A percentile compares a stretch with the other conserved stretches of the same genome.
Evolutionary conservation across 2,888 invertebrate species (phyloP).

Genomic region (Cheilosia vulpina): DNA sequence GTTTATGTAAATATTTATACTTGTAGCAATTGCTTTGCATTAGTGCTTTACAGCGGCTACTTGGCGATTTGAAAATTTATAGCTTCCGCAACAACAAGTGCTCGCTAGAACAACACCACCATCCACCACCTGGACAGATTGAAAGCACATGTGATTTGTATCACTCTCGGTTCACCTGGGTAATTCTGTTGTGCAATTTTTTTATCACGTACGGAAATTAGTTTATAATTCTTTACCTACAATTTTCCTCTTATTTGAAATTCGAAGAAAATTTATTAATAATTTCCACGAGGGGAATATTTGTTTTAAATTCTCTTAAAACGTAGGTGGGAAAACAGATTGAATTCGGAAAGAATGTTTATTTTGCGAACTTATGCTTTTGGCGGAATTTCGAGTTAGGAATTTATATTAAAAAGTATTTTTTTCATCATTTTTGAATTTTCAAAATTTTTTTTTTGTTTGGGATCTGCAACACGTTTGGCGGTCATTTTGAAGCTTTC

Average conservation of each 20-base stretch:
- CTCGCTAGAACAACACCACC: not conserved
- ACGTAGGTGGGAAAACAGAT: slow-evolving; percentile 11
- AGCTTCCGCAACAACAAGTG: slow-evolving; percentile 44
- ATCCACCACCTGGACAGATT: slow-evolving; percentile 7
- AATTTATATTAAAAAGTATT: not conserved
- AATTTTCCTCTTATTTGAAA: not conserved
- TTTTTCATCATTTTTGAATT: not conserved
- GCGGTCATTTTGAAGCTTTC: not conserved
- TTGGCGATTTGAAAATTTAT: slow-evolving; percentile 30
- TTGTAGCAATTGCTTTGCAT: slow-evolving; percentile 24
- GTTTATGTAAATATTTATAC: slow-evolving; percentile 46
- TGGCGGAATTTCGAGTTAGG: not conserved
- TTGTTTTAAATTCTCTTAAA: slow-evolving; percentile 19
- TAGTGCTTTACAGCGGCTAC: slow-evolving; percentile 11
- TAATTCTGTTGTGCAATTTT: not conserved
- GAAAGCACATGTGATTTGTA: slow-evolving; percentile 27
- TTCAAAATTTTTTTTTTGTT: not conserved
- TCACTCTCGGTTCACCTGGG: not conserved
- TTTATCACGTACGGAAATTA: slow-evolving; percentile 21
- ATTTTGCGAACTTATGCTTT: slow-evolving; percentile 2
- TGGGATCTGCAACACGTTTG: not conserved
- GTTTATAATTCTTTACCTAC: slow-evolving; percentile 13
- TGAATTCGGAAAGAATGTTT: not conserved
- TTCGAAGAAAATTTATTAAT: not conserved
- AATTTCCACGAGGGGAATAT: slow-evolving; percentile 2